Conservation (phyloP, 2,797 vertebrate species). For the Carcharodon carcharias region DNA sequence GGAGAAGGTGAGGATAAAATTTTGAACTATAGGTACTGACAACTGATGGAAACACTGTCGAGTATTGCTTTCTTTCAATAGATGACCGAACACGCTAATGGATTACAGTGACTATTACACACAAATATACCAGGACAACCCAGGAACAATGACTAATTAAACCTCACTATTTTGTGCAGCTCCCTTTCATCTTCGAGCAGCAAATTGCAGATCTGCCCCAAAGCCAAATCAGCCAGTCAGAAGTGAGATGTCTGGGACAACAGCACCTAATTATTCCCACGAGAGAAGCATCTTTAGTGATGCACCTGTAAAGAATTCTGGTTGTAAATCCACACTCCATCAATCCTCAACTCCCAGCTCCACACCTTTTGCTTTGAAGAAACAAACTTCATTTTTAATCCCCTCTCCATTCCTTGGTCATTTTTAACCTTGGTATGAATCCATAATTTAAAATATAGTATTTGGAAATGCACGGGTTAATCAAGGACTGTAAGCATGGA, state of each 20-base stretch:
- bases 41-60: background rate
- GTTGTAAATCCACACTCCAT: background rate
- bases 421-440: background rate
- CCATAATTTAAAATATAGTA: background rate
- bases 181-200: background rate
- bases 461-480: background rate
- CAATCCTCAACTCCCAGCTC: background rate
- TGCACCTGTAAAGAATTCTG: background rate
- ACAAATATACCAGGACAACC: background rate
- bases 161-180: background rate
- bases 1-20: background rate
- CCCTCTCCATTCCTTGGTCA: background rate
- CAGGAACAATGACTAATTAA: background rate
- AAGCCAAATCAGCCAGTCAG: background rate
- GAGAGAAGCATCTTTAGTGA: background rate
- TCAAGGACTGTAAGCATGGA: background rate
- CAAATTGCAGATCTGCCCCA: background rate
- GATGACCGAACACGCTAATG: too few species aligned
- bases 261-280: background rate
- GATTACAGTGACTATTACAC: background rate
- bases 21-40: background rate
- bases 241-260: background rate
- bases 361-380: background rate
- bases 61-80: background rate
- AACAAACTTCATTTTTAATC: background rate